Evolutionary conservation across 2,888 invertebrate genomes (phyloP).

Genomic region (Aporophyla lueneburgensis): DNA sequence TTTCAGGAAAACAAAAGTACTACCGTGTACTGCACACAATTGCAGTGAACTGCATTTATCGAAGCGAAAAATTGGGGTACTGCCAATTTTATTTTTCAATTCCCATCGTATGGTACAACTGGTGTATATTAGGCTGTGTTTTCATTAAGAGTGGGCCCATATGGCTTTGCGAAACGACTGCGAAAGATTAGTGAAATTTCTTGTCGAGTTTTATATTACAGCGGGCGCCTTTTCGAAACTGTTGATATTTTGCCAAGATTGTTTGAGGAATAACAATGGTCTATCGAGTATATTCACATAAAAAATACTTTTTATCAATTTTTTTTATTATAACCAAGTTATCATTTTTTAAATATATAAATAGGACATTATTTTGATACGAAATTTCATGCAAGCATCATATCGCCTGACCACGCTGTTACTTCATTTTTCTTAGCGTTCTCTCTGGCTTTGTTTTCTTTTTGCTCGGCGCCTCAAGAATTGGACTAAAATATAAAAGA

Average conservation of each 20-base stretch:
- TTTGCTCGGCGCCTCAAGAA: no score
- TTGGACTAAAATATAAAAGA: no score
- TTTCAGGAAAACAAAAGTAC: conserved; percentile 74
- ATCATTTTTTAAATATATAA: no score
- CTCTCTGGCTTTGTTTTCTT: no score
- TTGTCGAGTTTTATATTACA: conserved; percentile 56
- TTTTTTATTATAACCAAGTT: no score
- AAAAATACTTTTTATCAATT: background rate
- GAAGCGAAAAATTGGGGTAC: conserved; percentile 85
- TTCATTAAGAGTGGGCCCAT: conserved; percentile 65
- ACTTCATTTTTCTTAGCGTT: no score
- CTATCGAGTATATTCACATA: background rate
- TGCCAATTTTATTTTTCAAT: conserved; percentile 88
- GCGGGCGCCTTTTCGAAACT: conserved; percentile 20
- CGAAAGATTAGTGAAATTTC: conserved; percentile 64
- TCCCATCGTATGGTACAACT: conserved; percentile 65
- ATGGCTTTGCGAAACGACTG: conserved; percentile 53
- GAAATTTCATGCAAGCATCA: no score
- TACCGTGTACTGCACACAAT: conserved; percentile 73
- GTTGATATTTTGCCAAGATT: conserved; percentile 54
- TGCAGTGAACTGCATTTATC: conserved; percentile 83
- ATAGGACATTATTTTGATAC: background rate
- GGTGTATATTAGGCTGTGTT: conserved; percentile 66
- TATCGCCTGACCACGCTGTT: no score
- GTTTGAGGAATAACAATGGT: conserved; percentile 23